These are phyloP conservation scores for Allacma fusca DNA, from an alignment of 2,888 invertebrate genomes.

Conservation along the genomic window DNA sequence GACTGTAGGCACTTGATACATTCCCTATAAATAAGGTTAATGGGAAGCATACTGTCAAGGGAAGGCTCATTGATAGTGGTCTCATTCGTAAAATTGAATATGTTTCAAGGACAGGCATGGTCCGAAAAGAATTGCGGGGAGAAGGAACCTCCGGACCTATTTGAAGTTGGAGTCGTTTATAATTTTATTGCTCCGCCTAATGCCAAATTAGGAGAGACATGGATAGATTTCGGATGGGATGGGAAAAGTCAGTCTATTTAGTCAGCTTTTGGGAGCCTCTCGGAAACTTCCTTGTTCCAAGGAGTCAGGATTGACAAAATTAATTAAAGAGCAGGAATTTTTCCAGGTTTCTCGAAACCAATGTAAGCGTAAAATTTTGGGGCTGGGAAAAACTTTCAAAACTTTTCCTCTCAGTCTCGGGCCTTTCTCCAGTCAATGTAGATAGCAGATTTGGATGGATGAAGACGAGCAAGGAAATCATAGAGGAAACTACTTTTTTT, in stretches of 20 bases:
- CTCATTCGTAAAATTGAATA: slow-evolving; percentile 1
- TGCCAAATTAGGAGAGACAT: not conserved
- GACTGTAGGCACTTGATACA: not conserved
- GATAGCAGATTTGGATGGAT: too few species aligned
- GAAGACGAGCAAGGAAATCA: too few species aligned
- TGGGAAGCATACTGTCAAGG: not conserved
- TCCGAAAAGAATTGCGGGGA: not conserved
- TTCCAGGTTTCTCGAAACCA: too few species aligned
- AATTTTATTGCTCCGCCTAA: not conserved
- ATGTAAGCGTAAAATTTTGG: too few species aligned
- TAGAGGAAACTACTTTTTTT: not conserved
- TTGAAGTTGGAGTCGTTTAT: not conserved
- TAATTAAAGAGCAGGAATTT: not conserved
- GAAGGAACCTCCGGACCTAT: too few species aligned
- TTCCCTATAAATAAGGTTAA: not conserved
- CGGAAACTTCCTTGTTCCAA: not conserved
- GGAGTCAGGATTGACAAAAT: not conserved
- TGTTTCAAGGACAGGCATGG: not conserved
- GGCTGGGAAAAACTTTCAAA: too few species aligned
- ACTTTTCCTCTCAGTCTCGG: too few species aligned
- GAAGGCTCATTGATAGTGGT: not conserved
- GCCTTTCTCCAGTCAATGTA: too few species aligned
- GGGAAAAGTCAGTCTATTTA: not conserved
- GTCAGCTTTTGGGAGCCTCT: not conserved
- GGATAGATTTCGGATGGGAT: not conserved